Conservation (phyloP, 2,113 vertebrate species). For the Oxygymnocypris stewartii region DNA sequence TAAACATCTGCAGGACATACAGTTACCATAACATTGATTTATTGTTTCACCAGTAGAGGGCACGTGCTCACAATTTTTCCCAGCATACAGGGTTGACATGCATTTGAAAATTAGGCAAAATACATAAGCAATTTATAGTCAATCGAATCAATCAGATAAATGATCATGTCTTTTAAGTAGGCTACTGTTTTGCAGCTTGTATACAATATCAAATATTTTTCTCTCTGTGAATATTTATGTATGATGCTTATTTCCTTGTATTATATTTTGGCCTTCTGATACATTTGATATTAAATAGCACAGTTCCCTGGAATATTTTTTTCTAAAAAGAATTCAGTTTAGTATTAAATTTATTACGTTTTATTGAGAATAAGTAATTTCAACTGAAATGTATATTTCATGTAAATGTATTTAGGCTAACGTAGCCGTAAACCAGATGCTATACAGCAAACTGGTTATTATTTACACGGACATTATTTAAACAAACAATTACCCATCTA, state of each 20-base stretch:
- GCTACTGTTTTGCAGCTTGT: no score
- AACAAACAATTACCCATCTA: neutral
- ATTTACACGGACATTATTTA: neutral
- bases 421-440: neutral
- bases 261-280: neutral
- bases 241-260: neutral
- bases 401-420: neutral
- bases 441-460: neutral
- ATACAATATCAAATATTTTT: neutral
- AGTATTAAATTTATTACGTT: neutral
- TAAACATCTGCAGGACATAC: neutral
- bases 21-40: neutral
- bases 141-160: neutral
- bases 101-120: neutral
- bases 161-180: neutral
- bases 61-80: neutral
- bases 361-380: neutral
- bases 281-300: neutral
- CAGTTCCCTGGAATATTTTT: neutral
- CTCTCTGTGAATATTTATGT: neutral
- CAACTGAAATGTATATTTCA: neutral
- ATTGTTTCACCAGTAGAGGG: conserved; percentile 47
- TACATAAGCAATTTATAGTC: neutral
- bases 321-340: neutral
- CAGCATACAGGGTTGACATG: neutral